Conservation (phyloP, 2,888 invertebrate species). For the Euproctis similis region DNA sequence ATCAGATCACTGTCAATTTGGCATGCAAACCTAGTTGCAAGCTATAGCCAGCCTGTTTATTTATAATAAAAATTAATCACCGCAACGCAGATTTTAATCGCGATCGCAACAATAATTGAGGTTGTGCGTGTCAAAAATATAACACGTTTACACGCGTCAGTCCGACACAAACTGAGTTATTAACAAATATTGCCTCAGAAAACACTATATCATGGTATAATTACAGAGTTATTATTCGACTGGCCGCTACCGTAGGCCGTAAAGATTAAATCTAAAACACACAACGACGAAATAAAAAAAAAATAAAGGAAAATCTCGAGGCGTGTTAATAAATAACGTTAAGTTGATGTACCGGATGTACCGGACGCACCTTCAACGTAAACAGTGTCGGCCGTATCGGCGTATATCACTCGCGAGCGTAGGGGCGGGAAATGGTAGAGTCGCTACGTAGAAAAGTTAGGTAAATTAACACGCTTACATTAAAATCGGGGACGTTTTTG, state of each 20-base stretch:
- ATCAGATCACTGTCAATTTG: too few species aligned
- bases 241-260: constrained; percentile 1
- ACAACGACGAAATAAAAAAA: constrained; percentile 1
- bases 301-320: constrained; percentile 5
- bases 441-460: constrained; percentile 20
- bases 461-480: constrained; percentile 22
- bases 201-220: constrained; percentile 1
- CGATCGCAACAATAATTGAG: too few species aligned
- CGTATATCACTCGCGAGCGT: constrained; percentile 23
- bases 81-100: too few species aligned
- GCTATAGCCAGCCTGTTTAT: too few species aligned
- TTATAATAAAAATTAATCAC: too few species aligned
- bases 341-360: constrained; percentile 19
- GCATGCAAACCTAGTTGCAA: too few species aligned
- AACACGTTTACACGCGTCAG: background rate
- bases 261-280: constrained; percentile 9
- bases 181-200: background rate
- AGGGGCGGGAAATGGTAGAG: constrained; percentile 19
- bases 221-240: constrained; percentile 4
- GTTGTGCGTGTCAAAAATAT: background rate
- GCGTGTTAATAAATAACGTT: constrained; percentile 23
- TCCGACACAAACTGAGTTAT: too few species aligned
- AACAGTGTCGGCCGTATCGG: constrained; percentile 23
- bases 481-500: constrained; percentile 11
- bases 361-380: constrained; percentile 24